These are phyloP conservation scores for Hydrophis major DNA, from an alignment of 2,797 vertebrate species.

Conservation along the genomic window DNA sequence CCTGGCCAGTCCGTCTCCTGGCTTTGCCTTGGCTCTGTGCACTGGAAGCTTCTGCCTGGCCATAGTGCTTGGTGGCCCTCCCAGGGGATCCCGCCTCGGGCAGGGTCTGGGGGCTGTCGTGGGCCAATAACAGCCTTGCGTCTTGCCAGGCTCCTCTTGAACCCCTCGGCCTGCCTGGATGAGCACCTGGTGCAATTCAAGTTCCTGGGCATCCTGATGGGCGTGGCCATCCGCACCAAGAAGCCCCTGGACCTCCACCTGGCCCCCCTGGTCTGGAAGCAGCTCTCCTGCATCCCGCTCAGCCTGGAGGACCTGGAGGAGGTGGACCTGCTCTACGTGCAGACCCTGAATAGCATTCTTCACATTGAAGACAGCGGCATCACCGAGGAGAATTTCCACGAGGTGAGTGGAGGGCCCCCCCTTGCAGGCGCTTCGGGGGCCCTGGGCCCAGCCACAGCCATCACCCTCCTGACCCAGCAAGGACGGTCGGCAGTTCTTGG, in stretches of 20 bases:
- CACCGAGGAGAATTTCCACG: slow-evolving; percentile 84
- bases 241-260: slow-evolving; percentile 83
- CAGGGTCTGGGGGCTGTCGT: too few species aligned
- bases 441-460: not conserved
- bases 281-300: slow-evolving; percentile 83
- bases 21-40: not conserved
- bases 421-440: too few species aligned
- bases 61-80: fast-evolving
- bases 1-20: not conserved
- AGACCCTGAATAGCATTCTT: slow-evolving; percentile 87
- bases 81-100: fast-evolving
- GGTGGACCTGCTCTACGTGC: slow-evolving; percentile 83
- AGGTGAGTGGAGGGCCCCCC: slow-evolving; percentile 59
- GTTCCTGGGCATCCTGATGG: slow-evolving; percentile 84
- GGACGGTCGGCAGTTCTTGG: not conserved
- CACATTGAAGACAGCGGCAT: slow-evolving; percentile 89
- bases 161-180: slow-evolving; percentile 79
- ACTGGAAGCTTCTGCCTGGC: too few species aligned
- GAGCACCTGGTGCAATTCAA: slow-evolving; percentile 84
- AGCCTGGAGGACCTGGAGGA: slow-evolving; percentile 82
- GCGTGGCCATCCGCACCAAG: slow-evolving; percentile 84
- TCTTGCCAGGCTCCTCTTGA: slow-evolving; percentile 78
- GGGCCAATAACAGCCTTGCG: not conserved
- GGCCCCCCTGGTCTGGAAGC: slow-evolving; percentile 84
- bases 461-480: fast-evolving